Percentiles rank a stretch among this genome's conserved stretches.
These are phyloP conservation scores for Dusona sp. DNA, from an alignment of 2,888 invertebrate species.

Conservation along the genomic window DNA sequence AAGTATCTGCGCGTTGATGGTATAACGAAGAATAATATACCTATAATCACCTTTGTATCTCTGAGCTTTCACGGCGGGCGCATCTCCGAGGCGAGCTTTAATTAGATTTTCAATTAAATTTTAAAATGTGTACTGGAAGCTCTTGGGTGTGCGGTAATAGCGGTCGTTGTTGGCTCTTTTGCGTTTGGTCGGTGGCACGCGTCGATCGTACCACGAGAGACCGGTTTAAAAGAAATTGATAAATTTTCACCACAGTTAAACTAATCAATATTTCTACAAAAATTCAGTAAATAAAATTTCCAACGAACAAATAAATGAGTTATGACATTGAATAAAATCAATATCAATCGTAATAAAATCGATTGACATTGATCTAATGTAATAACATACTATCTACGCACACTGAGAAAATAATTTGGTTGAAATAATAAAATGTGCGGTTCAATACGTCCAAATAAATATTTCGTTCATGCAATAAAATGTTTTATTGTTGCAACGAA, in stretches of 20 bases:
- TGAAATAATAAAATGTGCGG: too few species aligned
- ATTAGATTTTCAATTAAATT: constrained; percentile 79
- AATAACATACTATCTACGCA: too few species aligned
- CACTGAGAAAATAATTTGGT: too few species aligned
- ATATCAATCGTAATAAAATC: too few species aligned
- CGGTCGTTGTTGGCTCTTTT: constrained; percentile 42
- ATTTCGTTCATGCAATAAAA: too few species aligned
- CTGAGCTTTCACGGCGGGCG: not conserved
- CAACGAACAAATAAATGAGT: not conserved
- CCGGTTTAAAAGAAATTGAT: not conserved
- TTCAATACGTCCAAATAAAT: too few species aligned
- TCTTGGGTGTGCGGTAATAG: constrained; percentile 54
- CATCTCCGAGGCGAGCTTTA: constrained; percentile 67
- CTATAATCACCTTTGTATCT: constrained; percentile 46
- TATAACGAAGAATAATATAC: constrained; percentile 1
- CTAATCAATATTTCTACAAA: not conserved
- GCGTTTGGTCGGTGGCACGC: constrained; percentile 76
- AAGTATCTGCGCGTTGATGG: constrained; percentile 17
- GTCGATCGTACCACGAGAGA: constrained; percentile 54
- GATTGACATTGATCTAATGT: too few species aligned
- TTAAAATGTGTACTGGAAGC: constrained; percentile 75
- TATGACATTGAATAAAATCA: not conserved
- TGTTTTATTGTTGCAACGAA: too few species aligned
- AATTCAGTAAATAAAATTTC: not conserved
- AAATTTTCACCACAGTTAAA: not conserved